Conservation (phyloP, 2,113 vertebrate genomes). For the Cinclus mexicanus region DNA sequence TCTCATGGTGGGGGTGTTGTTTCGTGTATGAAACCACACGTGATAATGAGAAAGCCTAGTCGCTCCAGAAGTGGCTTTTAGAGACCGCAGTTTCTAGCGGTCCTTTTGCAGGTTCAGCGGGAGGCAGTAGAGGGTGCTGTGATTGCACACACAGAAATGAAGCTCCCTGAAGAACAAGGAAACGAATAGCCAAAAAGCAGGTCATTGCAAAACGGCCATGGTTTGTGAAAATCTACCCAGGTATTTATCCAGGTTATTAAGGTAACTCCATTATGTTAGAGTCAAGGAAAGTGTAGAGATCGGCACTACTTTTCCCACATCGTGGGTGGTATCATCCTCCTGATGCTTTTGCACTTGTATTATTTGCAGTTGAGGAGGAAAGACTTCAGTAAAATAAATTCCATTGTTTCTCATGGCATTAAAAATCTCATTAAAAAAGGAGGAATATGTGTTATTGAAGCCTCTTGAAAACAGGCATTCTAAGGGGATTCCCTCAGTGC, state of each 20-base stretch:
- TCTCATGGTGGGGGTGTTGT: background rate
- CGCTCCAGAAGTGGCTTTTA: fast-evolving
- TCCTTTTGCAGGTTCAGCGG: background rate
- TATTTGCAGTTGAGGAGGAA: background rate
- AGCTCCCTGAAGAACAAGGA: background rate
- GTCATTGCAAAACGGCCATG: background rate
- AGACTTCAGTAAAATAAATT: background rate
- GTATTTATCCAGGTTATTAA: background rate
- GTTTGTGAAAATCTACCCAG: background rate
- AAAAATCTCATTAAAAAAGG: background rate
- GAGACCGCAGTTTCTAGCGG: fast-evolving
- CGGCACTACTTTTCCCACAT: background rate
- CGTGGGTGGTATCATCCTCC: background rate
- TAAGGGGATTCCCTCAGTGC: background rate
- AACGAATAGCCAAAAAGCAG: background rate
- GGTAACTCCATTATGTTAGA: background rate
- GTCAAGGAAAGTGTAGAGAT: background rate
- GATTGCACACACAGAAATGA: background rate
- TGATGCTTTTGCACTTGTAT: background rate
- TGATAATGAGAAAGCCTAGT: too few relatives aligned
- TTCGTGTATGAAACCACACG: background rate
- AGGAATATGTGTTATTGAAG: background rate
- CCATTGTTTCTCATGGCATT: background rate
- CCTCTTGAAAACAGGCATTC: background rate
- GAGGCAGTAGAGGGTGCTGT: conserved; percentile 60